Base-by-base conservation (phyloP, 2,113 vertebrate species). In the Pedionomus torquatus region DNA sequence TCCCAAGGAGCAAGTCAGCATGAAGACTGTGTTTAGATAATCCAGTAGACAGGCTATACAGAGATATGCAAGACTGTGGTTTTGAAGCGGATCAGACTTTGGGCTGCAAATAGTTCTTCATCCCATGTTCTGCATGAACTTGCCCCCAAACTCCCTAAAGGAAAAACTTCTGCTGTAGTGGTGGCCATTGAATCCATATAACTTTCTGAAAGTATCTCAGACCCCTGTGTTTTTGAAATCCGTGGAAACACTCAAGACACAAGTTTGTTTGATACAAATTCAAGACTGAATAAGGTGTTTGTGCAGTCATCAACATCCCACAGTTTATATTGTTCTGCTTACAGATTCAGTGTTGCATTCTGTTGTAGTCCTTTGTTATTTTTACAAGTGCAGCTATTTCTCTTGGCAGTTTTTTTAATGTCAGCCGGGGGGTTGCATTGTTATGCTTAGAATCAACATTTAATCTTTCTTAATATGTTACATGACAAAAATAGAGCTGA, bases 101-200 rank as follows among this genome's bases (percentile, higher is more conserved):
- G n/a, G 60, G 49, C 35, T 85, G 18, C 44, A 74, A 23, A 24
- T 41, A 23, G 6, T 30, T 85, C 33, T 10, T 10, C 5, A 14
- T 9, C 10, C 17, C 17, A 0, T 4, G 39, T 16, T 72, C 33
- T 83, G 6, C 5, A 3, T 3, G 4, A 48, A 4, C 20, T 30
- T 43, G 2, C 37, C 28, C n/a, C 48, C 44, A 76, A 61, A 41
- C 6, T 13, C 23, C 6, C 11, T 23, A 72, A 52, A 75, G 31
- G 23, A 19, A 64, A 87, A 76, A 5, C 5, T 23, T 14, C 8
- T 17, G 5, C 9, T 81, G 35, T 3, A 8, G 61, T 17, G 44
- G 24, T 0, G 5, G 16, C 25, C 6, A 2, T 0, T 43, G 41
- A 69, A 72, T 55, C 31, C 43, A 35, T 7, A 4, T 1, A 35